phyloP scores from a whole-genome alignment of 2,797 vertebrate genomes.

The Enteromius radiatus region DNA sequence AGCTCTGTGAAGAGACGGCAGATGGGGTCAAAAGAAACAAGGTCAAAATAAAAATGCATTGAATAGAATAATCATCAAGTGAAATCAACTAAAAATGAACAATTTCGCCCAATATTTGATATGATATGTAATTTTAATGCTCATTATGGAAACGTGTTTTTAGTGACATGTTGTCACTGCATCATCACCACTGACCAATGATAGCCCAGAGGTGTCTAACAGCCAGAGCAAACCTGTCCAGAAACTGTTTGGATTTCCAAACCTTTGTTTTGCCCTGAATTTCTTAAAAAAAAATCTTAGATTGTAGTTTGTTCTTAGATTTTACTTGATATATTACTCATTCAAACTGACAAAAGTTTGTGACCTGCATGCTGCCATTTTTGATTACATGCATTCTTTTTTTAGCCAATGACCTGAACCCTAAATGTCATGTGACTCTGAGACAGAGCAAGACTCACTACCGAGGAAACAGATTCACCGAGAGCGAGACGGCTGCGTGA shows the following conservation, averaged over 20 bases:
- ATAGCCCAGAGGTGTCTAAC: neutral
- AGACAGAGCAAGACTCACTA: neutral
- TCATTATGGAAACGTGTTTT: neutral
- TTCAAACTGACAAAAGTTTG: neutral
- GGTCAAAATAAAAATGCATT: neutral
- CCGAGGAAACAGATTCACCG: neutral
- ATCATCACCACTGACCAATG: neutral
- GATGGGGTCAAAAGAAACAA: conserved; percentile 3
- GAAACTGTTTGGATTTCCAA: neutral
- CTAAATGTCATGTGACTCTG: neutral
- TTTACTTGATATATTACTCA: neutral
- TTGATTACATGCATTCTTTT: neutral
- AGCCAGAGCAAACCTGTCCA: neutral
- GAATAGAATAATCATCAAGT: neutral
- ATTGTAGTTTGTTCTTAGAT: neutral
- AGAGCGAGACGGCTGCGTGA: neutral
- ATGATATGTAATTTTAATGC: neutral
- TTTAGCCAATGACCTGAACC: neutral
- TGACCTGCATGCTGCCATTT: neutral
- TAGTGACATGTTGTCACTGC: neutral
- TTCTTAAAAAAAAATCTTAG: neutral
- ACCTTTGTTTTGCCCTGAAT: neutral
- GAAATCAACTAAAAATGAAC: neutral
- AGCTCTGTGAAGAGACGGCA: neutral
- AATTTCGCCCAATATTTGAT: neutral